Base-by-base conservation (phyloP, 1,140 invertebrate genomes). In the Rhopalosiphum padi region DNA sequence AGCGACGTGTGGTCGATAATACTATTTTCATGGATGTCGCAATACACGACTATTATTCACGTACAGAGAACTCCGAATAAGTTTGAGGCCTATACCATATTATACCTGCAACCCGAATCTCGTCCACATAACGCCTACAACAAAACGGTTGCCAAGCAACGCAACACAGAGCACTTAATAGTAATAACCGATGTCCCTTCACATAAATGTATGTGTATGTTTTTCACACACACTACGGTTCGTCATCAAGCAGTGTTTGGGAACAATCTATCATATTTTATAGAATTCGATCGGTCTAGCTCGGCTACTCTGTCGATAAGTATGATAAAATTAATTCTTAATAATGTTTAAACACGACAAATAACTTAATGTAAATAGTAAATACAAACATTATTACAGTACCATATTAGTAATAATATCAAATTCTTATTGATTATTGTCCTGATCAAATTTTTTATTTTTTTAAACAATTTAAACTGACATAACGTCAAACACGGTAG, bases 91-190 rank as follows among this genome's bases (percentile, higher is more conserved):
- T 41, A 25, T 15, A 43, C 41, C 23, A 3, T 41, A 37, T 37
- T 30, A 85, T 85, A 86, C 37, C 37, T 86, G 85, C 23, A 86
- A 43, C 23, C 43, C 85, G 83, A 7, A 43, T 86, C 85, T 51
- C 21, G 7, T 37, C n/a, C 85, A 18, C 85, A 86, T 43, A 51
- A 88, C 46, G 51, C 85, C 37, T 41, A 86, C 85, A 88, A 88
- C 86, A 88, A 88, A 88, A 88, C 46, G 46, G 86, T 88, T 88
- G n/a, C 86, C 21, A 30, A 11, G 86, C 46, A 51, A 88, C 86
- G n/a, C 4, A 48, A 88, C 46, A 51, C n/a, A 18, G 43, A 88
- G 9, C 41, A n/a, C 86, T 46, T 87, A 88, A 41, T 30, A 86
- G 21, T 3, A 68, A 83, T 3, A 68, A 83, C 18, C 35, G 18